phyloP scores from a whole-genome alignment of 2,113 vertebrate genomes.

The Phasianus colchicus region DNA sequence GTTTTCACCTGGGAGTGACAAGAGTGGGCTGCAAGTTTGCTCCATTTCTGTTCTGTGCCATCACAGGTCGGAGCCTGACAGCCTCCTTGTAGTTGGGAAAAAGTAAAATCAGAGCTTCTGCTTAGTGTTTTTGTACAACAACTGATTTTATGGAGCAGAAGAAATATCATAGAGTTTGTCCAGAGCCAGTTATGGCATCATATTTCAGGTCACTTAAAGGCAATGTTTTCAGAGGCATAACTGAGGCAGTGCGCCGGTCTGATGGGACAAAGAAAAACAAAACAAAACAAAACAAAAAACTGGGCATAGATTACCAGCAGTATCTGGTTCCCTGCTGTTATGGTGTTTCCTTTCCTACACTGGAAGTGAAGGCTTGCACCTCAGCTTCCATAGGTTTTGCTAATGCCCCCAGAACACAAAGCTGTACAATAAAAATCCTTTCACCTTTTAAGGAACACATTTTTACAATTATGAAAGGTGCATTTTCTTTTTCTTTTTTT shows the following conservation, averaged over 20 bases:
- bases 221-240: background rate
- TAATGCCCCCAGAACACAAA: background rate
- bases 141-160: background rate
- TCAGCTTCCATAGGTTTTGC: background rate
- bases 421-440: background rate
- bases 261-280: background rate
- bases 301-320: background rate
- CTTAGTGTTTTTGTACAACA: background rate
- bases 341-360: background rate
- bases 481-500: background rate
- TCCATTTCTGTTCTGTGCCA: background rate
- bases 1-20: background rate
- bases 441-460: background rate
- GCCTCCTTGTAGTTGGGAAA: background rate
- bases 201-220: background rate
- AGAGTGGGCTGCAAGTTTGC: background rate
- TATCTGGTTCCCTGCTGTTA: background rate
- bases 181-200: background rate
- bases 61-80: background rate
- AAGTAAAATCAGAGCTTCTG: background rate
- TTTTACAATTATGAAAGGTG: background rate
- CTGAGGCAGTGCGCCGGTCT: background rate
- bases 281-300: background rate
- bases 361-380: background rate
- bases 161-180: background rate